Percentiles rank a stretch among this genome's conserved stretches.
phyloP scores from a whole-genome alignment of 2,797 vertebrate species.

The Stomatorhinus walkeri region DNA sequence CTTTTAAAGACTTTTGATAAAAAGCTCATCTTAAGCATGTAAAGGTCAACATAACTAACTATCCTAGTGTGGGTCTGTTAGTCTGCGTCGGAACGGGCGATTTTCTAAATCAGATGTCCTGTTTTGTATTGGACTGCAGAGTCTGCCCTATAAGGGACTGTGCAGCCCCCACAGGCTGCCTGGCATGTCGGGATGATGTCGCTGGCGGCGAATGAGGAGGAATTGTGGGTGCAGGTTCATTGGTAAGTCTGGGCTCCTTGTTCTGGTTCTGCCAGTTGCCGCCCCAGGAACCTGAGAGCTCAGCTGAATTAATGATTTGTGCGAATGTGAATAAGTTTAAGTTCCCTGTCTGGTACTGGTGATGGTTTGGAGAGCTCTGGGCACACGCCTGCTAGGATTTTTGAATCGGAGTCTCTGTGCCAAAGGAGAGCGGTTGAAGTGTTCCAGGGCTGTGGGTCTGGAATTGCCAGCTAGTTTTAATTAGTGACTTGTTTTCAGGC shows the following conservation, averaged over 20 bases:
- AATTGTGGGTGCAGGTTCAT: background rate
- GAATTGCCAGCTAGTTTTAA: background rate
- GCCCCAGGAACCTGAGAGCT: background rate
- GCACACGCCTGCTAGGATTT: background rate
- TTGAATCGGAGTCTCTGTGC: background rate
- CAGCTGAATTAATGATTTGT: background rate
- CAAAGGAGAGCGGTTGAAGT: background rate
- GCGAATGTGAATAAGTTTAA: background rate
- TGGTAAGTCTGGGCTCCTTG: background rate
- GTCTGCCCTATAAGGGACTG: background rate
- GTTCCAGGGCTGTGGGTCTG: background rate
- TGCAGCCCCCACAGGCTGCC: background rate
- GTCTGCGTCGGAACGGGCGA: background rate
- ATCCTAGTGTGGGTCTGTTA: background rate
- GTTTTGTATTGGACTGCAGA: background rate
- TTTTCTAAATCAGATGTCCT: background rate
- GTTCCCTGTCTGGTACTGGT: background rate
- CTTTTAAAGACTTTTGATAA: background rate
- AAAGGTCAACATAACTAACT: background rate
- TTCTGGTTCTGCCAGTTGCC: background rate
- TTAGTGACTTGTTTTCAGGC: background rate
- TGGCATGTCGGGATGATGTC: background rate
- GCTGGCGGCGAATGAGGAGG: background rate
- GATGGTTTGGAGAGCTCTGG: background rate
- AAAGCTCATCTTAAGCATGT: background rate